Base-by-base conservation (phyloP, 2,888 invertebrate genomes). In the Cerceris ruficornis region DNA sequence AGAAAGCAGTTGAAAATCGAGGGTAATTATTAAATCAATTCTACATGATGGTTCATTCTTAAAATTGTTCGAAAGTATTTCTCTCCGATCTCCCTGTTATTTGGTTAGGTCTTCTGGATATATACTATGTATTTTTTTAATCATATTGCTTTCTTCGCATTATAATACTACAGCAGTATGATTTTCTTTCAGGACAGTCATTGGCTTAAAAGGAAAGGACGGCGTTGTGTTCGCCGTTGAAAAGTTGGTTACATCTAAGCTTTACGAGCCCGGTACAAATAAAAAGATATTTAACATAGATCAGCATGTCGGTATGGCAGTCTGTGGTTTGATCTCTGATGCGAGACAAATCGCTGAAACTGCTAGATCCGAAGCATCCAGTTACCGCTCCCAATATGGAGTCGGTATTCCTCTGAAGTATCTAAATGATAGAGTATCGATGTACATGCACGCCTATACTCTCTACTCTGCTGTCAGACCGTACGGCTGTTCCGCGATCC, bases 381-480 rank as follows among this genome's bases (percentile, higher is more conserved):
- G 97, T 92, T 99, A 98, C 93, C 95, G 98, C 77, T 95, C 96
- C 52, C 97, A 98, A 90, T 98, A 98, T 91, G 97, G 98, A 52
- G 94, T 95, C 64, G 95, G 95, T 75, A 97, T 99, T 86, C 98
- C 99, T 0, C 92, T 99, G 41, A 97, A 98, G 91, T 96, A 96
- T 90, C 93, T 99, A 83, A 98, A 97, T 84, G 98, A 98, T 89
- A 94, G 98, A 68, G 96, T 99, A 4, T 96, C 99, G 6, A 97
- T 98, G 95, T 99, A 98, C 92, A 96, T 99, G 94, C 99, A 99
- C 92, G 98, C 99, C 0, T 98, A 99, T 93, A 99, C 99, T 7
- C 93, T 99, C 73, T 99, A 99, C 94, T 98, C 98, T 93, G 98
- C 98, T 69, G 97, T 98, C n/a, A 95, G 99, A 85, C 99, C 99